phyloP scores from a whole-genome alignment of 2,113 vertebrate species.

The Numenius arquata region DNA sequence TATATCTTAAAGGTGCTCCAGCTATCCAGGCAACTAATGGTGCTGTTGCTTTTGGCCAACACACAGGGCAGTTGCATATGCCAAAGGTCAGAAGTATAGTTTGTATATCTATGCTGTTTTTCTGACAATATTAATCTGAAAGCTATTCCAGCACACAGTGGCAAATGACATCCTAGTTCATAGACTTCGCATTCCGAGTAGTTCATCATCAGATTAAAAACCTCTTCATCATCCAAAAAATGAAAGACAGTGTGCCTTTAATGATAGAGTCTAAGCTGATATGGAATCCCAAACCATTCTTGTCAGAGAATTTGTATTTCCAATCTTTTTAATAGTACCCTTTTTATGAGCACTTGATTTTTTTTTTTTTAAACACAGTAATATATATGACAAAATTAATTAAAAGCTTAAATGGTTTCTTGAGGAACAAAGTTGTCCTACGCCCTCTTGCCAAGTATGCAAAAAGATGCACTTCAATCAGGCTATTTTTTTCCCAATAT shows the following conservation, averaged over 20 bases:
- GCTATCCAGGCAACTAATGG: neutral
- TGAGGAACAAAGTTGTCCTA: neutral
- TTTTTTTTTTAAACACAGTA: neutral
- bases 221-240: neutral
- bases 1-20: neutral
- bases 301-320: neutral
- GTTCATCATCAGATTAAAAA: neutral
- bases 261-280: neutral
- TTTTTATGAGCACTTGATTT: neutral
- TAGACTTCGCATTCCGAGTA: neutral
- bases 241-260: neutral
- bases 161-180: neutral
- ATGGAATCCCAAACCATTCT: neutral
- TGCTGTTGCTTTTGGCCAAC: neutral
- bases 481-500: neutral
- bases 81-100: neutral
- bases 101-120: neutral
- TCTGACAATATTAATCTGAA: neutral
- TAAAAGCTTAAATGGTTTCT: neutral
- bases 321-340: neutral
- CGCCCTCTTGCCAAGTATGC: neutral
- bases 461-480: neutral
- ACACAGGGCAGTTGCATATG: neutral
- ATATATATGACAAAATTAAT: neutral
- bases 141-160: neutral